Percentiles rank a stretch among this genome's conserved stretches.
These are phyloP conservation scores for Novumbra hubbsi DNA, from an alignment of 2,797 vertebrate genomes.

Conservation along the genomic window DNA sequence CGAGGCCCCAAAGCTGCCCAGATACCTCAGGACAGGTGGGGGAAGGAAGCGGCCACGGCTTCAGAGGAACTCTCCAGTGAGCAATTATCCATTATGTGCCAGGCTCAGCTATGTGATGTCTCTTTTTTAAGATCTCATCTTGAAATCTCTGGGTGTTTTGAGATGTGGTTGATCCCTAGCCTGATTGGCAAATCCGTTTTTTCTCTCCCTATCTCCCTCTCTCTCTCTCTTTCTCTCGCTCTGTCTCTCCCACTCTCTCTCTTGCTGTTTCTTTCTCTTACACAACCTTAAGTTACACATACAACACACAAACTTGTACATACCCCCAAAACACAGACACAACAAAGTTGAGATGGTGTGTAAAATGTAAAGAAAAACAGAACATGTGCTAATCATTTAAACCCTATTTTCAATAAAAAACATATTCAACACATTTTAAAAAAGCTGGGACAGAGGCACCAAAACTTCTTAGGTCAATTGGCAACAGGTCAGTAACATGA, in stretches of 20 bases:
- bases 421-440: too few species aligned
- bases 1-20: not conserved
- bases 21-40: not conserved
- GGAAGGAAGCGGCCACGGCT: conserved; percentile 1
- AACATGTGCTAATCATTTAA: too few species aligned
- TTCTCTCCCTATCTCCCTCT: not conserved
- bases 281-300: not conserved
- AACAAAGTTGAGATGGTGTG: not conserved
- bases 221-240: too few species aligned
- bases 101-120: not conserved
- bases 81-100: conserved; percentile 15
- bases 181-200: not conserved
- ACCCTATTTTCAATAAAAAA: too few species aligned
- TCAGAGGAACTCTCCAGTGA: conserved; percentile 13
- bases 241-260: not conserved
- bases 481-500: too few species aligned
- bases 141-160: not conserved
- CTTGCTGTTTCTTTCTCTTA: too few species aligned
- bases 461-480: too few species aligned
- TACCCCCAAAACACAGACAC: not conserved
- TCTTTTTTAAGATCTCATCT: not conserved
- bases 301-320: too few species aligned
- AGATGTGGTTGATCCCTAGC: not conserved
- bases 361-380: too few species aligned
- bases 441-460: too few species aligned